Conservation (phyloP, 2,888 invertebrate genomes). For the Dysmachus trigonus region DNA sequence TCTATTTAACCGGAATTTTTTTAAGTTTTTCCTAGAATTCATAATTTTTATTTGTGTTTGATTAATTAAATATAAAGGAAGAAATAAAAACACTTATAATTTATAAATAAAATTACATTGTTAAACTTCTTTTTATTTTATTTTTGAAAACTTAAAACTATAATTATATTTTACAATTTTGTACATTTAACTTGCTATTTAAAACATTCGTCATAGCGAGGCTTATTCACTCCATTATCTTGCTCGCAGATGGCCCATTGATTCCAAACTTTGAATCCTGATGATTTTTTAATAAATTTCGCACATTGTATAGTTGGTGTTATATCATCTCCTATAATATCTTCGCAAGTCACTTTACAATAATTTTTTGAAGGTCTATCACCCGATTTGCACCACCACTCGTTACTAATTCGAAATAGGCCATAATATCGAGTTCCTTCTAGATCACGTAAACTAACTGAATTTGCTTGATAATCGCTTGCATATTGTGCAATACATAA, state of each 20-base stretch:
- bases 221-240: not conserved
- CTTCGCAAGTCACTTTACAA: not conserved
- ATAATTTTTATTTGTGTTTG: no score
- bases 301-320: not conserved
- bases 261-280: not conserved
- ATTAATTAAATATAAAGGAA: no score
- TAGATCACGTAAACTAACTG: not conserved
- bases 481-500: not conserved
- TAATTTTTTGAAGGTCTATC: not conserved
- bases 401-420: not conserved
- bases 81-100: no score
- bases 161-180: not conserved
- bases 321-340: not conserved
- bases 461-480: not conserved
- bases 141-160: not conserved
- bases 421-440: not conserved
- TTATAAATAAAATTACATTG: no score
- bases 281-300: not conserved
- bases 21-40: no score
- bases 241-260: not conserved
- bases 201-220: not conserved
- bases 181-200: not conserved
- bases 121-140: no score
- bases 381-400: not conserved
- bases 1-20: no score